Conservation (phyloP, 2,888 invertebrate species). For the Morpho deidamia region DNA sequence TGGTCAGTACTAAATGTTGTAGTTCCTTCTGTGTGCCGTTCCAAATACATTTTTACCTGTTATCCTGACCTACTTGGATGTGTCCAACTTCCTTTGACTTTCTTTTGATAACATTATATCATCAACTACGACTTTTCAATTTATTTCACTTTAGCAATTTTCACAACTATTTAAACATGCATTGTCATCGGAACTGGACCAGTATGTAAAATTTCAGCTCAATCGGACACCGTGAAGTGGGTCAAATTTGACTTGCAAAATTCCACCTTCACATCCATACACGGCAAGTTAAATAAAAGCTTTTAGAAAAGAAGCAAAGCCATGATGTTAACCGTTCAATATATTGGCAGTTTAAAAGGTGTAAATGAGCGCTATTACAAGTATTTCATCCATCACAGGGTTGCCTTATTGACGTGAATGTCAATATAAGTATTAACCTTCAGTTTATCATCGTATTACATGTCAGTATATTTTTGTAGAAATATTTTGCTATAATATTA, state of each 20-base stretch:
- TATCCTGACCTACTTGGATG: background rate
- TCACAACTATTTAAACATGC: background rate
- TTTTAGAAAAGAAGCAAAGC: too few relatives aligned
- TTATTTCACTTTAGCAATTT: background rate
- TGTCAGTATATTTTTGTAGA: constrained; percentile 24
- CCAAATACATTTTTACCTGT: background rate
- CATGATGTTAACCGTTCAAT: background rate
- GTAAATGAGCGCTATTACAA: constrained; percentile 43
- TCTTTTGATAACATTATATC: background rate
- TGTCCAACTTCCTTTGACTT: background rate
- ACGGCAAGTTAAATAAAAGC: too few relatives aligned
- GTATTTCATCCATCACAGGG: constrained; percentile 61
- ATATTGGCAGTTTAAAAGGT: constrained; percentile 52
- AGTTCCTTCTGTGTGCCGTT: background rate
- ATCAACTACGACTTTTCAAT: background rate
- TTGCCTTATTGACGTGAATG: constrained; percentile 67
- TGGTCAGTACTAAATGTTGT: background rate
- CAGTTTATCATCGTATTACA: constrained; percentile 44
- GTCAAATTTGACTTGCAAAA: too few relatives aligned
- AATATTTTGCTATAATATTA: too few relatives aligned
- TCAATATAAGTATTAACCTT: constrained; percentile 59
- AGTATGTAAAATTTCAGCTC: too few relatives aligned
- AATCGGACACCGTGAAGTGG: too few relatives aligned
- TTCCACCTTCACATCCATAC: too few relatives aligned
- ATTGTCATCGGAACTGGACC: too few relatives aligned